Evolutionary conservation across 2,888 invertebrate genomes (phyloP), one percentile per base, ranked within the genome.

Genomic region (Holacanthella duospinosa): DNA sequence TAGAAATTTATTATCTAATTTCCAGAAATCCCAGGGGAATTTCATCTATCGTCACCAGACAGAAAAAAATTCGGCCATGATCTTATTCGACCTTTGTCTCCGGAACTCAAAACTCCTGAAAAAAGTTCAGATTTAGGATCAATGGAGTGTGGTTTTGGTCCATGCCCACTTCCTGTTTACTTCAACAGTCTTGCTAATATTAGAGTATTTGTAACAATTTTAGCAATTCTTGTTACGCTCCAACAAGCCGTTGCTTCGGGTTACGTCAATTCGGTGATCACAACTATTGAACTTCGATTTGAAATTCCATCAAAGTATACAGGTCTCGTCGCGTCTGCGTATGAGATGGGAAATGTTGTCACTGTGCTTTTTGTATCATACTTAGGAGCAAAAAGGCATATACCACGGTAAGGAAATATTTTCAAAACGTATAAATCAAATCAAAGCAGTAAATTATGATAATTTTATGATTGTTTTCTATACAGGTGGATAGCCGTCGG

Each of bases 311-410:
- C 93, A 77, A 89, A 90, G 77, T 86, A 91, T 71, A 92, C 93
- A 59, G 93, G 94, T 64, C 84, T 93, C 74, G 89, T 94, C 72
- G 93, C 93, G 64, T 93, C 93, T 74, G 91, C 92, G 74, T 93
- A 93, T 78, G 94, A 94, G 82, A 90, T 92, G 75, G 94, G 94
- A 75, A 93, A 93, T 79, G 89, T 94, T 73, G 88, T 93, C 76
- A 92, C 94, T n/a, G 48, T 48, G 12, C 48, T 48, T 48, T 48
- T 48, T 48, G 48, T 48, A 4, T 48, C 48, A 21, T 48, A 48
- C 78, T 85, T 94, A 75, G 94, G 94, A 71, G 91, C 92, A 75
- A 83, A 91, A 66, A 82, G 94, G 69, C 91, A 93, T 78, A 93
- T 93, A 77, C 93, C 93, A 60, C 12, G 48, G 36, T 36, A 36